These are phyloP conservation scores for Sitobion miscanthi DNA, from an alignment of 1,140 invertebrate species.

Conservation along the genomic window DNA sequence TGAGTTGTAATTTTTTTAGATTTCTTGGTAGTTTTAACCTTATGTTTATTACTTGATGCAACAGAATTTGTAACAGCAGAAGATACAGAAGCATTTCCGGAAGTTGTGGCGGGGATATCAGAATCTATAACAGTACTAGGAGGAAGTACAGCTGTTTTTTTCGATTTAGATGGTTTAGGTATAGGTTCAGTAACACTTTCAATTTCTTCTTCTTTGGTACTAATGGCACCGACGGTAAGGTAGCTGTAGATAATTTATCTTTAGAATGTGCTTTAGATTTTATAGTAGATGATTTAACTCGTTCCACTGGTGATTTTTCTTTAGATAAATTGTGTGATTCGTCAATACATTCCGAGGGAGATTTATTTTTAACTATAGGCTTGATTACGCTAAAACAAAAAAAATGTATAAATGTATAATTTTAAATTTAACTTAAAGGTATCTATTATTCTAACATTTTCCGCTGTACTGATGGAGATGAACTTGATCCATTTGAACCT, in stretches of 20 bases:
- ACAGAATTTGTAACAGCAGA: not conserved
- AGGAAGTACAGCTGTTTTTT: not conserved
- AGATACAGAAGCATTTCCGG: not conserved
- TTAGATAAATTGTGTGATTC: not conserved
- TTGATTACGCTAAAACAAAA: constrained; percentile 34
- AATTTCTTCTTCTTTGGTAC: not conserved
- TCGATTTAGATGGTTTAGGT: not conserved
- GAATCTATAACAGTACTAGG: not conserved
- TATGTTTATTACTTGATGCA: not conserved
- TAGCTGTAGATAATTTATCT: not conserved
- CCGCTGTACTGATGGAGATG: not conserved
- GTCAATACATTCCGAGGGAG: not conserved
- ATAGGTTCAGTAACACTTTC: not conserved
- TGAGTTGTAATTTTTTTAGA: not conserved
- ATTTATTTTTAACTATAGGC: constrained; percentile 16
- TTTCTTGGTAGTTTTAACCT: not conserved
- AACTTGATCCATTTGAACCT: constrained; percentile 61
- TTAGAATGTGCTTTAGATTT: not conserved
- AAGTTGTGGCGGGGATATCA: not conserved
- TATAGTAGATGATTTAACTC: not conserved
- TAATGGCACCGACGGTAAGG: not conserved
- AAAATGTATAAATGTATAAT: not conserved
- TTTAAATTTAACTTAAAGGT: not conserved
- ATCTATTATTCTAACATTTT: constrained; percentile 39
- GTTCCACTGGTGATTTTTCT: constrained; percentile 26